Percentiles rank a stretch among this genome's conserved stretches.
These are phyloP conservation scores for Falcunculus frontatus DNA, from an alignment of 2,113 vertebrate genomes.

Conservation along the genomic window DNA sequence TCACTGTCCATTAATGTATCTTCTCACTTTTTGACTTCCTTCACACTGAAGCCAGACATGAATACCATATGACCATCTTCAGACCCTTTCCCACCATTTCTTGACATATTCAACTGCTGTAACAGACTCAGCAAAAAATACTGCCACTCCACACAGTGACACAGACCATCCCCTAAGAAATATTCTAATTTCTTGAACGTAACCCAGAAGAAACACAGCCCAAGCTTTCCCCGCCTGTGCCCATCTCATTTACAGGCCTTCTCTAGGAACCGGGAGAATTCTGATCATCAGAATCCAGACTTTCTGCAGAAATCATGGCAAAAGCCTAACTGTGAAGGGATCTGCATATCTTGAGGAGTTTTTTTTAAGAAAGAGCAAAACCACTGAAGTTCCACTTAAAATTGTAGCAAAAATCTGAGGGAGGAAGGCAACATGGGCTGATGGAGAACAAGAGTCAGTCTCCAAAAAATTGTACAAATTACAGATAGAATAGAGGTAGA, in stretches of 20 bases:
- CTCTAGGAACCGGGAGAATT: not conserved
- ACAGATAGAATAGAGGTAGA: not conserved
- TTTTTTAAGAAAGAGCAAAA: not conserved
- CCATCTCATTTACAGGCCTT: not conserved
- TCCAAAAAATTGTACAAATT: not conserved
- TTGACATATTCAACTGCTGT: not conserved
- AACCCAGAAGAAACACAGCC: not conserved
- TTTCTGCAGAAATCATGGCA: not conserved
- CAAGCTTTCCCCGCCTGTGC: not conserved
- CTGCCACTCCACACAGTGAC: not conserved
- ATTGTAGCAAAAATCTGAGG: not conserved
- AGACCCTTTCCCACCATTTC: not conserved
- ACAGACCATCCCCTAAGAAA: not conserved
- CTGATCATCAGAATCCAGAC: not conserved
- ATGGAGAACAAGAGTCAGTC: not conserved
- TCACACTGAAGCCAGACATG: not conserved
- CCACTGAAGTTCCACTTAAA: not conserved
- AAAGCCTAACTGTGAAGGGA: not conserved
- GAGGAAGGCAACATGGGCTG: not conserved
- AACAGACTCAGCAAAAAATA: not conserved
- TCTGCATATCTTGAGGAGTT: not conserved
- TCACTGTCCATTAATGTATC: not conserved
- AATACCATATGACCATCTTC: not conserved
- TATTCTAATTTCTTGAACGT: not conserved
- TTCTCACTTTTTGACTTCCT: not conserved